Conservation (phyloP, 2,888 invertebrate species). For the Melinaea menophilus region DNA sequence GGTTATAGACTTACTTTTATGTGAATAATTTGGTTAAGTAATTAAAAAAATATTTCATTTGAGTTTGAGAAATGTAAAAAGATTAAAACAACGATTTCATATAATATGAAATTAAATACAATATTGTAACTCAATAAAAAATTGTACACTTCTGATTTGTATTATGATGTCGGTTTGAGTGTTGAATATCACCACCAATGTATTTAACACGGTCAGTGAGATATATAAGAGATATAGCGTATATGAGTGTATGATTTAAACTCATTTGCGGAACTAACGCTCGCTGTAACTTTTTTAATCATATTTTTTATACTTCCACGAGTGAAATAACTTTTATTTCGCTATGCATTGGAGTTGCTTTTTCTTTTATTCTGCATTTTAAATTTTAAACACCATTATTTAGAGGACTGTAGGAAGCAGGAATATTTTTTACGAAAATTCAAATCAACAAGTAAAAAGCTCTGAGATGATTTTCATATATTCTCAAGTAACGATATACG, state of each 20-base stretch:
- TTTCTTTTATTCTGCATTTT: slow-evolving; percentile 9
- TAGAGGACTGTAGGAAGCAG: no score
- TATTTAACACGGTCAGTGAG: slow-evolving; percentile 54
- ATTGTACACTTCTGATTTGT: neutral
- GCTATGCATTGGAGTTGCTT: slow-evolving; percentile 12
- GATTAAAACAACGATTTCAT: neutral
- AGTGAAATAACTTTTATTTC: slow-evolving; percentile 23
- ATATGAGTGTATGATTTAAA: slow-evolving; percentile 51
- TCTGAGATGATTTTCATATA: neutral
- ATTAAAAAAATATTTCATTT: no score
- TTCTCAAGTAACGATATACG: slow-evolving; percentile 24
- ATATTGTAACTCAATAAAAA: no score
- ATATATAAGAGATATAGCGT: slow-evolving; percentile 43
- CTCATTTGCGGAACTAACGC: slow-evolving; percentile 31
- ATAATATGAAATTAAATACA: no score
- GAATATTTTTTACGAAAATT: no score
- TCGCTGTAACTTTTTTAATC: slow-evolving; percentile 30
- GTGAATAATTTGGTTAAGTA: neutral
- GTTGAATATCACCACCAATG: slow-evolving; percentile 47
- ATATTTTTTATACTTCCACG: slow-evolving; percentile 31
- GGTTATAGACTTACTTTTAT: no score
- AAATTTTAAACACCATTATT: slow-evolving; percentile 14
- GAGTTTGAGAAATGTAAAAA: neutral
- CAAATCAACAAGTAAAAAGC: no score
- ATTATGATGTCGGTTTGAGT: neutral